Percentiles rank a stretch among this genome's conserved stretches.
phyloP scores from a whole-genome alignment of 2,797 vertebrate genomes.

The Urosaurus nigricauda region DNA sequence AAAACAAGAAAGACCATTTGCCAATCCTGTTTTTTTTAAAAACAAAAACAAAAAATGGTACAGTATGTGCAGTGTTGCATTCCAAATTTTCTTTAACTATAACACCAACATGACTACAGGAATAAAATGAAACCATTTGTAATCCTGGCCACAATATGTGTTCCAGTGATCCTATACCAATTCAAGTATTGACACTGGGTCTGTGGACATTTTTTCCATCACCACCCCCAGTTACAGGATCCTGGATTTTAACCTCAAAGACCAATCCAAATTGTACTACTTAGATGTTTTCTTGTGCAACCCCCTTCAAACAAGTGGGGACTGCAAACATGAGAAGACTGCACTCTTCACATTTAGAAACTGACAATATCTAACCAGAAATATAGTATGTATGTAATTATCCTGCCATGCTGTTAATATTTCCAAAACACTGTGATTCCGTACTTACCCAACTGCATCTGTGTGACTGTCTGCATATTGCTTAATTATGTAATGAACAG shows the following conservation, averaged over 20 bases:
- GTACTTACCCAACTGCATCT: conserved; percentile 10
- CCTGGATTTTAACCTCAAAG: background rate
- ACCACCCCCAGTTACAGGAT: background rate
- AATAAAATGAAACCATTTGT: background rate
- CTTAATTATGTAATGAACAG: conserved; percentile 42
- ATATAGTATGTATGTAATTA: conserved; percentile 18
- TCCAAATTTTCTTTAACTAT: background rate
- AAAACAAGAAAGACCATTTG: background rate
- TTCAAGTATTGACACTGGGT: background rate
- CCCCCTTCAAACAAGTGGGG: background rate
- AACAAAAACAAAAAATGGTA: background rate
- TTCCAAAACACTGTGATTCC: conserved; percentile 26
- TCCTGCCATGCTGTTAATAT: conserved; percentile 21
- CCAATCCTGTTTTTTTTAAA: background rate
- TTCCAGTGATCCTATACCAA: background rate
- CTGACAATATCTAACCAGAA: background rate
- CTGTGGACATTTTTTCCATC: no score
- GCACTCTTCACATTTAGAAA: conserved; percentile 14
- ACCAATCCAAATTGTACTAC: background rate
- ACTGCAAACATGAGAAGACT: background rate
- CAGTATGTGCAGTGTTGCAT: background rate
- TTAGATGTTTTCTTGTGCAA: background rate
- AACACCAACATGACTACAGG: background rate
- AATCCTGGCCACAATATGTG: background rate
- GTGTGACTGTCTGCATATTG: conserved; percentile 31